These are phyloP conservation scores for Tetrapedia diversipes DNA, from an alignment of 2,888 invertebrate species.

Conservation along the genomic window DNA sequence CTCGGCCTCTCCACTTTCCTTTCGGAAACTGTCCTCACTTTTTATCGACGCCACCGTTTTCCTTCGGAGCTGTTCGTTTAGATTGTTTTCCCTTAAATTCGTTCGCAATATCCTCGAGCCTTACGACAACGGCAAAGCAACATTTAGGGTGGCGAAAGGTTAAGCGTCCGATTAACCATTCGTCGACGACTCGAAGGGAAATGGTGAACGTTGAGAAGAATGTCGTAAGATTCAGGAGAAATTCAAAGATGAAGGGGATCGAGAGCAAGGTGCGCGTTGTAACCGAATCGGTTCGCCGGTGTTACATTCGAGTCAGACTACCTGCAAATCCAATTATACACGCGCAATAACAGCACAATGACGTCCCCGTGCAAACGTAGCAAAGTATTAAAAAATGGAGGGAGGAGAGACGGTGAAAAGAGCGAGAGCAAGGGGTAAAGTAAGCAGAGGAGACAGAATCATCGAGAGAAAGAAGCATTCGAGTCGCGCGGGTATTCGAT, in stretches of 20 bases:
- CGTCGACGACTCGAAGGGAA: no score
- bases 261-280: conserved; percentile 4
- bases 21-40: background rate
- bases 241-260: background rate
- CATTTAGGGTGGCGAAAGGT: no score
- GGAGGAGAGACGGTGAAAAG: background rate
- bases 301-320: background rate
- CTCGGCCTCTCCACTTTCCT: conserved; percentile 2
- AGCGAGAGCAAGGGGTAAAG: background rate
- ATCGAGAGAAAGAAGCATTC: conserved; percentile 25
- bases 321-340: conserved; percentile 49
- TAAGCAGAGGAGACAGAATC: no score
- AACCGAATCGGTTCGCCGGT: background rate
- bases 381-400: conserved; percentile 9
- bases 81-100: background rate
- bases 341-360: conserved; percentile 41
- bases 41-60: background rate
- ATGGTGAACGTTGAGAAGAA: no score
- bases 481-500: conserved; percentile 38
- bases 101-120: background rate
- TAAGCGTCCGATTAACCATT: no score
- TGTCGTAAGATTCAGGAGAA: background rate
- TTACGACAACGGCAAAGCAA: no score
- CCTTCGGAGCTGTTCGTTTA: background rate
- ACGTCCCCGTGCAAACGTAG: conserved; percentile 20